Percentiles rank a stretch among this genome's conserved stretches.
These are phyloP conservation scores for Cephalotes varians DNA, from an alignment of 2,888 invertebrate species.

Conservation along the genomic window DNA sequence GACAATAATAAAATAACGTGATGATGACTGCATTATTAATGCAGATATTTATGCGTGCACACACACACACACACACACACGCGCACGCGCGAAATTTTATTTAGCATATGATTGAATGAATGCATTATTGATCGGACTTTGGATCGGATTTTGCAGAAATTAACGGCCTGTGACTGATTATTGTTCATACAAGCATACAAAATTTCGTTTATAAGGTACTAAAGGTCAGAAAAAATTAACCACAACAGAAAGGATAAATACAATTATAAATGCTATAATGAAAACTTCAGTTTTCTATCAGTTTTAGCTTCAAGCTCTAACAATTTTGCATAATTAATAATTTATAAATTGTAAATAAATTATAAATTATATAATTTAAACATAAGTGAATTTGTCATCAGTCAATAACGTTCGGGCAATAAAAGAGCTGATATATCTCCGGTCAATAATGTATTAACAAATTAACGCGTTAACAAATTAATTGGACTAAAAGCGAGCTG, in stretches of 20 bases:
- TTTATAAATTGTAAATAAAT: no score
- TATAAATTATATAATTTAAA: no score
- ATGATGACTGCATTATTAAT: background rate
- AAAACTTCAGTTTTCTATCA: background rate
- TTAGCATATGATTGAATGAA: background rate
- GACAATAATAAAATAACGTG: background rate
- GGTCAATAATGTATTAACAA: background rate
- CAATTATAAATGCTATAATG: background rate
- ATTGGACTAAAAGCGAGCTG: slow-evolving; percentile 15
- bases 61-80: no score
- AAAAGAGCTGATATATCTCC: background rate
- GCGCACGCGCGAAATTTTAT: background rate
- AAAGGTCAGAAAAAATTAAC: background rate
- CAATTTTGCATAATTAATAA: background rate
- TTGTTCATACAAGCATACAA: background rate
- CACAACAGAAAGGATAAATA: background rate
- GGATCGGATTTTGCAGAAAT: background rate
- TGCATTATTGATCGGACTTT: background rate
- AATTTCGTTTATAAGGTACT: background rate
- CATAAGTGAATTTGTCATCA: background rate
- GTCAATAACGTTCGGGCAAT: background rate
- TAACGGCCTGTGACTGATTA: background rate
- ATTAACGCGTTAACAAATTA: slow-evolving; percentile 21
- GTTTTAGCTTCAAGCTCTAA: background rate
- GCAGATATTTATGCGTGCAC: background rate